Percentiles rank a stretch among this genome's conserved stretches.
Conservation (phyloP, 2,888 invertebrate species). For the Rhagonycha lutea region DNA sequence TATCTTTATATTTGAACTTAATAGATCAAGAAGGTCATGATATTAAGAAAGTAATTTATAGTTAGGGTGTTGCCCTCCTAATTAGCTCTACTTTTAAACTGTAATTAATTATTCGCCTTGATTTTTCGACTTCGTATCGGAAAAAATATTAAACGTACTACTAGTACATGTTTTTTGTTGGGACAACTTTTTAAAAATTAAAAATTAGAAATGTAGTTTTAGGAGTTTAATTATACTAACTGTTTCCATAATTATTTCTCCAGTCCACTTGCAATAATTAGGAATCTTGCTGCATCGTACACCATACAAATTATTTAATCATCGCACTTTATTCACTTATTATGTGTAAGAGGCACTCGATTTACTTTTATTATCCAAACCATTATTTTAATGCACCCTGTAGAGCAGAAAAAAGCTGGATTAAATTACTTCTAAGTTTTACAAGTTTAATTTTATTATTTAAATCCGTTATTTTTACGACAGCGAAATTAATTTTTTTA, state of each 20-base stretch:
- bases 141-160: background rate
- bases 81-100: background rate
- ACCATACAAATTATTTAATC: background rate
- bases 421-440: background rate
- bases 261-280: background rate
- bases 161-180: background rate
- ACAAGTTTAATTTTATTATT: background rate
- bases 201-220: background rate
- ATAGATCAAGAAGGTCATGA: background rate
- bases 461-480: background rate
- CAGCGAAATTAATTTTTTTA: background rate
- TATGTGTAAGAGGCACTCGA: background rate
- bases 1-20: background rate
- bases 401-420: background rate
- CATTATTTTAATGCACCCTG: background rate
- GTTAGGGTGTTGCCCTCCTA: background rate
- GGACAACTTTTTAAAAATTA: background rate
- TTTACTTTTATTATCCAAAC: background rate
- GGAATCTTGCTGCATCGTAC: background rate
- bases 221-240: background rate
- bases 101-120: background rate
- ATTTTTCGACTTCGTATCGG: background rate
- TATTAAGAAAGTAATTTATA: background rate
- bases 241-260: background rate
- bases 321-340: background rate